phyloP scores from a whole-genome alignment of 2,113 vertebrate genomes.

The Callocephalon fimbriatum region DNA sequence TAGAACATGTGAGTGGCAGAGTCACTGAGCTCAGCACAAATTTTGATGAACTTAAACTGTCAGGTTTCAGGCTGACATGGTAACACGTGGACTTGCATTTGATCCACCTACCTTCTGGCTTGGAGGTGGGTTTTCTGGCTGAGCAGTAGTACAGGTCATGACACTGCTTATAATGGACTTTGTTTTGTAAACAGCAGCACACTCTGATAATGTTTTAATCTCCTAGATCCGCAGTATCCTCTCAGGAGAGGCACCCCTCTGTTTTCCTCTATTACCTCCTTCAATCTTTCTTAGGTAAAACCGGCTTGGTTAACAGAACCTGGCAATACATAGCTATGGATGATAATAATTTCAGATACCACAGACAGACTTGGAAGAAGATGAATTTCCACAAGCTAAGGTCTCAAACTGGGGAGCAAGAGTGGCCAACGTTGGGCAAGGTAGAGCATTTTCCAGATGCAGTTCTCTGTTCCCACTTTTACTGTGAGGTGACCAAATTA shows the following conservation, averaged over 20 bases:
- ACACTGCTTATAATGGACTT: background rate
- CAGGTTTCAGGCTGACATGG: background rate
- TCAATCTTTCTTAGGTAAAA: conserved; percentile 4
- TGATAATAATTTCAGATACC: background rate
- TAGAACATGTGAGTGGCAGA: background rate
- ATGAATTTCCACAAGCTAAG: background rate
- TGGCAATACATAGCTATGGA: background rate
- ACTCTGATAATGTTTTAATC: conserved; percentile 1
- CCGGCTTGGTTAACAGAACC: background rate
- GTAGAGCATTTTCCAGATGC: background rate
- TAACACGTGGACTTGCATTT: background rate
- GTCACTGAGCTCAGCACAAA: background rate
- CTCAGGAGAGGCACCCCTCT: background rate
- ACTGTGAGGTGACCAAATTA: background rate
- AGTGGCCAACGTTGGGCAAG: background rate
- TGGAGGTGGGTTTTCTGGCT: background rate
- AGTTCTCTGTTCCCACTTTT: background rate
- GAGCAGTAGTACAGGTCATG: background rate
- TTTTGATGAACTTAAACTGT: background rate
- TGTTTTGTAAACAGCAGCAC: conserved; percentile 9
- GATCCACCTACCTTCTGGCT: background rate
- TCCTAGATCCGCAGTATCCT: background rate
- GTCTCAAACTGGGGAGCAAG: background rate
- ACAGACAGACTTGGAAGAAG: background rate
- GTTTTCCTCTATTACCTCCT: background rate